Base-by-base conservation (phyloP, 2,888 invertebrate genomes). In the Pomacea canaliculata region DNA sequence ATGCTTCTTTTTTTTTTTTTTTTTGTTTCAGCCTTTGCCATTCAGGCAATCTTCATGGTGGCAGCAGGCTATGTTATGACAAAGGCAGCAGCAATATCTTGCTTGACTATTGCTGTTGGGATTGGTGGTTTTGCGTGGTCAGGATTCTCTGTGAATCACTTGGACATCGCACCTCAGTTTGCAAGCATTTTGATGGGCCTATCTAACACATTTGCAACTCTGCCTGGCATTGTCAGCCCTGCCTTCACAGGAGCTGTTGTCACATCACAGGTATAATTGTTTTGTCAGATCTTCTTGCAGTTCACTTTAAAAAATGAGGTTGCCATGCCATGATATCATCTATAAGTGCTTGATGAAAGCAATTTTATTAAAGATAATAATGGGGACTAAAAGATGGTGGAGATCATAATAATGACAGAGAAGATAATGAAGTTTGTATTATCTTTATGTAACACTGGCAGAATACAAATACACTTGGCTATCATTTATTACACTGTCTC, bases 171-270 rank as follows among this genome's bases (percentile, higher is more conserved):
- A 0, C 97, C 97, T 0, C 95, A 88, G 86, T 96, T 96, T 92
- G 97, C 97, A 16, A 95, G 97, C 89, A 94, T 97, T 0, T 91
- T 97, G 75, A 96, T 97, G 96, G 97, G 97, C 0, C 92, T 97
- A 16, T 95, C 96, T 16, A 97, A 97, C 91, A 97, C 97, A 0
- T 92, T 97, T 81, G 97, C 96, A 0, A 97, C 97, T 0, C 91
- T 97, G 73, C 97, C 97, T 0, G 97, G 97, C 51, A 96, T 97
- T 85, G 92, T 97, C n/a, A 96, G 96, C 88, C 97, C 97, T 0
- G 93, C 94, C 18, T 91, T 97, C 0, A 95, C 96, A 0, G 96
- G 96, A 12, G 93, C 93, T 73, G 94, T 97, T 76, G 95, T 96
- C 23, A 93, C 93, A 78, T 92, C 95, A 81, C 94, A 94, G 92